Conservation (phyloP, 2,888 invertebrate species). For the Drosophila subsilvestris region DNA sequence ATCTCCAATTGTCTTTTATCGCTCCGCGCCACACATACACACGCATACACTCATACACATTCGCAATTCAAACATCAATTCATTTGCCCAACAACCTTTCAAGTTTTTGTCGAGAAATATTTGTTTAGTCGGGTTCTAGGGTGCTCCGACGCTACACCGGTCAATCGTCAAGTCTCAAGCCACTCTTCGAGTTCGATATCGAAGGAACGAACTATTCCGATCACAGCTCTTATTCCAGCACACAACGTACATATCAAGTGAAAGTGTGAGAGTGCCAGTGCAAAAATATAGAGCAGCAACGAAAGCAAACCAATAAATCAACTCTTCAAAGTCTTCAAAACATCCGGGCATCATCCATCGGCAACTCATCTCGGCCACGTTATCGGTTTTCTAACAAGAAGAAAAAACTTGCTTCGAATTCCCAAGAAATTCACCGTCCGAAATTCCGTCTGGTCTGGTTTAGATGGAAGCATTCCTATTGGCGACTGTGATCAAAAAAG, state of each 20-base stretch:
- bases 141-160: slow-evolving; percentile 57
- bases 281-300: slow-evolving; percentile 5
- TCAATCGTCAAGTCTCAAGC: neutral
- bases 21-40: neutral
- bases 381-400: slow-evolving; percentile 49
- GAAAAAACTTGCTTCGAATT: slow-evolving; percentile 28
- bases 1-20: slow-evolving; percentile 18
- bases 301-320: slow-evolving; percentile 2
- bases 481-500: neutral
- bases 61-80: slow-evolving; percentile 35
- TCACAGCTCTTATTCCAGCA: neutral
- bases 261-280: slow-evolving; percentile 42
- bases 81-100: slow-evolving; percentile 30
- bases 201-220: neutral
- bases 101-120: slow-evolving; percentile 50
- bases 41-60: neutral
- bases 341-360: neutral
- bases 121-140: slow-evolving; percentile 61
- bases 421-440: slow-evolving; percentile 40
- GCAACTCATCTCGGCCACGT: slow-evolving; percentile 50
- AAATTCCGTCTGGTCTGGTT: neutral
- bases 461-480: neutral
- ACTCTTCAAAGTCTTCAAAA: neutral
- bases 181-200: neutral
- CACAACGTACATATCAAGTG: slow-evolving; percentile 24